Conservation (phyloP, 2,797 vertebrate genomes). For the Hipposideros larvatus region DNA sequence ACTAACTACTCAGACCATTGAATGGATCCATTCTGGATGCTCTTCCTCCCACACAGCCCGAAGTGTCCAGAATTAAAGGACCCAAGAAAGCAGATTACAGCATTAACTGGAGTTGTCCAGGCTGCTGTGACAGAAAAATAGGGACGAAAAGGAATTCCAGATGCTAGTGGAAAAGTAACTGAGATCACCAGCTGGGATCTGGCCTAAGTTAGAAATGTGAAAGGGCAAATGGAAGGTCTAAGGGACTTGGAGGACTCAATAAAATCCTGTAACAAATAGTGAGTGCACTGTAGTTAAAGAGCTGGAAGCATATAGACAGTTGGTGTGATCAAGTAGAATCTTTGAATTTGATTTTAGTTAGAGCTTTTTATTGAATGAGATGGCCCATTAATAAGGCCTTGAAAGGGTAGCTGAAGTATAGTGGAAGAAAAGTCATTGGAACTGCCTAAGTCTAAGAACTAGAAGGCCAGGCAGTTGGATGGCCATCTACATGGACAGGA, state of each 20-base stretch:
- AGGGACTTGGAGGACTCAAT: not conserved
- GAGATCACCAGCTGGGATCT: not conserved
- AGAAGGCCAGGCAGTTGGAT: not conserved
- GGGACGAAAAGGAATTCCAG: not conserved
- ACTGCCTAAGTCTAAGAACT: not conserved
- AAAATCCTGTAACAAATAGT: not conserved
- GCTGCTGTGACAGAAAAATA: not conserved
- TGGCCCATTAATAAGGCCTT: not conserved
- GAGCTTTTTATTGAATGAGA: not conserved
- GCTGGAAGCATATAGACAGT: not conserved
- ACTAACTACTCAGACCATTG: not conserved
- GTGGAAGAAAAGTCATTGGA: not conserved
- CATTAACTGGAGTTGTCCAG: not conserved
- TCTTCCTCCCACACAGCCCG: not conserved
- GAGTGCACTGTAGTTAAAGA: not conserved
- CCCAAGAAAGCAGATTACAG: not conserved
- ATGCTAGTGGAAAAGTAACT: not conserved
- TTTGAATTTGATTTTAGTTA: slow-evolving; percentile 1
- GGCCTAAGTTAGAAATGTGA: not conserved
- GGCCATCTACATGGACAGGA: not conserved
- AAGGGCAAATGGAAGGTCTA: not conserved
- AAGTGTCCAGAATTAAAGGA: not conserved
- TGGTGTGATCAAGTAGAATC: not conserved
- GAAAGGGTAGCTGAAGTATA: not conserved
- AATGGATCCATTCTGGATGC: not conserved